Evolutionary conservation across 2,113 vertebrate genomes (phyloP).

Genomic region (Hiodon alosoides): DNA sequence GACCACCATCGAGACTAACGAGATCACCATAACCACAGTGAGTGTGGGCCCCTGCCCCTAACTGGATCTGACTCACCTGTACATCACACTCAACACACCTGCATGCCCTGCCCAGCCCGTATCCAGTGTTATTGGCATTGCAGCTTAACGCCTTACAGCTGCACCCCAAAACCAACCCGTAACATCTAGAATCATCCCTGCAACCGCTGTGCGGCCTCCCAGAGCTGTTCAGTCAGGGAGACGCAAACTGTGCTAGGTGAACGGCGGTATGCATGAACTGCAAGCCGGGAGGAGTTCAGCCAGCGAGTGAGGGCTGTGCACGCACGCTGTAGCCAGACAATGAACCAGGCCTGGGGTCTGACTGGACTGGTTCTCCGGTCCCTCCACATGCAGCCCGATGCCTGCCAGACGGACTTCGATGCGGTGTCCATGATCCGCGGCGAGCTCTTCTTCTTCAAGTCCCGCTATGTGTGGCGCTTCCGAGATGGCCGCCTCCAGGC

Average conservation of each 20-base stretch:
- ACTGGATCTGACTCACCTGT: not conserved
- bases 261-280: no score
- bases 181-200: no score
- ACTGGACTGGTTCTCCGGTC: not conserved
- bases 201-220: no score
- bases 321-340: not conserved
- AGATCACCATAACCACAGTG: slow-evolving; percentile 49
- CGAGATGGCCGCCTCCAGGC: slow-evolving; percentile 75
- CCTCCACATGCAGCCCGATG: slow-evolving; percentile 61
- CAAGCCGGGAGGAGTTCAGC: no score
- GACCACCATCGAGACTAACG: slow-evolving; percentile 52
- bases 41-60: slow-evolving; percentile 33
- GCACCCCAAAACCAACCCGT: no score
- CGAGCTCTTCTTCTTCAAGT: slow-evolving; percentile 93
- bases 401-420: slow-evolving; percentile 77
- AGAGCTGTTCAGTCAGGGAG: no score
- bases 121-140: no score
- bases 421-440: slow-evolving; percentile 87
- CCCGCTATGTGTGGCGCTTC: slow-evolving; percentile 83
- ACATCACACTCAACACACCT: not conserved
- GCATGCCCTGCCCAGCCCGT: not conserved
- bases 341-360: not conserved
- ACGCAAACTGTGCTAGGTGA: no score
- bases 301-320: not conserved
- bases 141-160: no score